Evolutionary conservation across 2,797 vertebrate genomes (phyloP).

Genomic region (Oryzias sinensis): DNA sequence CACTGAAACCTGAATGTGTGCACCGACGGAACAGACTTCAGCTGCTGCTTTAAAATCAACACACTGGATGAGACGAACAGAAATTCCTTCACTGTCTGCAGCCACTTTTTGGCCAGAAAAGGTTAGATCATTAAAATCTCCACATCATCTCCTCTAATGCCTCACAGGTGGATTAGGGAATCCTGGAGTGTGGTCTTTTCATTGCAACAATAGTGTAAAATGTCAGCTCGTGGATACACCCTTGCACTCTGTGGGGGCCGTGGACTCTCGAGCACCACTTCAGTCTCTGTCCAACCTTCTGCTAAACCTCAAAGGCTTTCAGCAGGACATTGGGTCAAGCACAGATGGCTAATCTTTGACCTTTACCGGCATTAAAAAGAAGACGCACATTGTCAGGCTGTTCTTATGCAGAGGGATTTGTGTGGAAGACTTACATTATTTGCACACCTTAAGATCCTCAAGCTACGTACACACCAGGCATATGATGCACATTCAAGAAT

Average conservation of each 20-base stretch:
- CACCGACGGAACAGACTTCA: background rate
- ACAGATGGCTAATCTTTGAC: conserved; percentile 42
- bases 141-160: conserved; percentile 18
- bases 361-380: conserved; percentile 18
- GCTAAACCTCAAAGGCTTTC: conserved; percentile 39
- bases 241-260: conserved; percentile 28
- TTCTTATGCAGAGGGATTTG: conserved; percentile 35
- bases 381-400: conserved; percentile 22
- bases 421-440: conserved; percentile 13
- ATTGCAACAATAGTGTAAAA: conserved; percentile 34
- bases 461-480: no score
- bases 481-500: no score
- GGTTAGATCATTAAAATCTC: conserved; percentile 28
- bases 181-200: conserved; percentile 39
- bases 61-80: conserved; percentile 6
- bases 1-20: background rate
- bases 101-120: conserved; percentile 5
- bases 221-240: conserved; percentile 40
- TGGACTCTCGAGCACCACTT: conserved; percentile 36
- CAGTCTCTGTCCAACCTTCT: conserved; percentile 39
- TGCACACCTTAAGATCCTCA: conserved; percentile 8
- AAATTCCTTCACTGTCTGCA: conserved; percentile 11
- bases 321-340: conserved; percentile 43
- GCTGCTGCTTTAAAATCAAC: background rate
- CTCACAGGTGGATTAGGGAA: conserved; percentile 29